phyloP scores from a whole-genome alignment of 2,888 invertebrate species.

The Euplagia quadripunctaria region DNA sequence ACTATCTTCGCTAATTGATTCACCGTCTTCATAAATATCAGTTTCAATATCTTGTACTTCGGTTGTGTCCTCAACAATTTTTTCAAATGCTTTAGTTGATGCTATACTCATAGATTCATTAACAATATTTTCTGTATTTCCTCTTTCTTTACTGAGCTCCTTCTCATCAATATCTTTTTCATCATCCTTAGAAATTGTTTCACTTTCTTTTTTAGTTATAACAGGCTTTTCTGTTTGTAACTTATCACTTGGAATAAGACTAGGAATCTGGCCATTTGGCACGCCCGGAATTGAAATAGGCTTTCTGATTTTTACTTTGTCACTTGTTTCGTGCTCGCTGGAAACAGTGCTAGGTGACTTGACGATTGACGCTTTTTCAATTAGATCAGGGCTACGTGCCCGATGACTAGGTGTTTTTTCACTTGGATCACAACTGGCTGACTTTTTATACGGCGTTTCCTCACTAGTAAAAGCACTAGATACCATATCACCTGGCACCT shows the following conservation, averaged over 20 bases:
- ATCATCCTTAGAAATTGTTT: slow-evolving; percentile 48
- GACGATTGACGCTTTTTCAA: too few relatives aligned
- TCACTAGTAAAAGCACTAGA: too few relatives aligned
- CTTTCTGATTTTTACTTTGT: too few relatives aligned
- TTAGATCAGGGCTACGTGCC: too few relatives aligned
- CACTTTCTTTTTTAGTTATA: slow-evolving; percentile 51
- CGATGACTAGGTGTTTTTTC: too few relatives aligned
- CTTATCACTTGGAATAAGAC: slow-evolving; percentile 15
- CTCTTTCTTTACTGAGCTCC: slow-evolving; percentile 25
- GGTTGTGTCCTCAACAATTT: slow-evolving; percentile 14
- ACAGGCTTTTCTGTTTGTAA: slow-evolving; percentile 14
- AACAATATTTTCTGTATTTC: slow-evolving; percentile 14
- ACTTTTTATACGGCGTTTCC: too few relatives aligned
- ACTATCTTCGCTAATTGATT: slow-evolving; percentile 55
- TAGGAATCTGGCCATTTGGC: background rate
- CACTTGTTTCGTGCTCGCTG: too few relatives aligned
- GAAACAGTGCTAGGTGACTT: too few relatives aligned
- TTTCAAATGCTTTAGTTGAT: background rate
- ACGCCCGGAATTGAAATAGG: background rate
- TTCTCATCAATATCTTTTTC: slow-evolving; percentile 61
- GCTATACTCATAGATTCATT: slow-evolving; percentile 1
- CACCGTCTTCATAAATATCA: slow-evolving; percentile 53
- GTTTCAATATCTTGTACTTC: slow-evolving; percentile 27
- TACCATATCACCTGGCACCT: too few relatives aligned
- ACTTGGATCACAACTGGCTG: too few relatives aligned